Evolutionary conservation across 1,140 invertebrate genomes (phyloP).

Genomic region (Macrostomum lignano): DNA sequence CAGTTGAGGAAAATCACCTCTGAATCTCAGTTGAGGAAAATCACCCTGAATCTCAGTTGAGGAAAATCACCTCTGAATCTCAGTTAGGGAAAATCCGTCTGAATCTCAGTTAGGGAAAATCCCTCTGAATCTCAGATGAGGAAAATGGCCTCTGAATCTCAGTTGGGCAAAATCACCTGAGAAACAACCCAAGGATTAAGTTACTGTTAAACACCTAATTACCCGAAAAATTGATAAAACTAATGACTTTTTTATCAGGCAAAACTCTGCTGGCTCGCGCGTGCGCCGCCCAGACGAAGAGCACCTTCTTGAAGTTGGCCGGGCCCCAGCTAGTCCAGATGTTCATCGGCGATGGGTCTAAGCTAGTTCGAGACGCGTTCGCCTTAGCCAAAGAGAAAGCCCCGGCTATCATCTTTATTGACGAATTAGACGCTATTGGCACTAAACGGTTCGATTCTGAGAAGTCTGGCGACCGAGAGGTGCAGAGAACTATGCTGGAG

Average conservation of each 20-base stretch:
- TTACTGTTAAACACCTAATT: too few species aligned
- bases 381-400: constrained; percentile 93
- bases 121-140: too few species aligned
- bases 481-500: constrained; percentile 96
- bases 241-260: constrained; percentile 33
- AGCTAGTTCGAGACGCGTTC: constrained; percentile 89
- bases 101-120: too few species aligned
- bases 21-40: too few species aligned
- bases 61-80: too few species aligned
- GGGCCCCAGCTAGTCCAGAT: constrained; percentile 97
- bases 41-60: too few species aligned
- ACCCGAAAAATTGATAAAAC: too few species aligned
- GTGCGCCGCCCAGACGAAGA: constrained; percentile 95
- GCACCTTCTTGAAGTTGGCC: constrained; percentile 72
- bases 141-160: too few species aligned
- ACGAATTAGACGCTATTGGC: constrained; percentile 90
- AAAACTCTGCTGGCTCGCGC: constrained; percentile 87
- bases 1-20: too few species aligned
- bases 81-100: too few species aligned
- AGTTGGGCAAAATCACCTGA: too few species aligned
- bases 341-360: constrained; percentile 93
- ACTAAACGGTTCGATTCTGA: constrained; percentile 97
- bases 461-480: constrained; percentile 92
- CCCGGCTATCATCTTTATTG: constrained; percentile 96
- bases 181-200: too few species aligned